These are phyloP conservation scores for Caenorhabditis latens DNA, from an alignment of 1,140 invertebrate genomes.

Conservation along the genomic window DNA sequence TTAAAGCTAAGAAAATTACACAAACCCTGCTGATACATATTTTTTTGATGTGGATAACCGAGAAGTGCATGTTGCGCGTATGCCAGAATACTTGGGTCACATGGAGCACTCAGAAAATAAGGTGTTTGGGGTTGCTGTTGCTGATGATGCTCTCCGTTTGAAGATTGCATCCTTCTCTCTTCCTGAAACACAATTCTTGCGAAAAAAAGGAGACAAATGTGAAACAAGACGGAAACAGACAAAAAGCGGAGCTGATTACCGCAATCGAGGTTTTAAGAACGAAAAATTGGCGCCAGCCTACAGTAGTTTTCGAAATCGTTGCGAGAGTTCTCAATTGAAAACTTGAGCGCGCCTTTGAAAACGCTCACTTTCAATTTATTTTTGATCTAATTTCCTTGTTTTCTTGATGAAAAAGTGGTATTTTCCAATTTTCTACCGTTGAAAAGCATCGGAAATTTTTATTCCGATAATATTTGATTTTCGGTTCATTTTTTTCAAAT, in stretches of 20 bases:
- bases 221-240: background rate
- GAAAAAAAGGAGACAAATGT: background rate
- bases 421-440: background rate
- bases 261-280: background rate
- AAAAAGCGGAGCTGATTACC: background rate
- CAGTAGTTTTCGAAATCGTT: background rate
- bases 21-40: slow-evolving; percentile 27
- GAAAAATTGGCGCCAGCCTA: background rate
- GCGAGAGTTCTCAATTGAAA: background rate
- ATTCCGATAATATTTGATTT: no score
- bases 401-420: no score
- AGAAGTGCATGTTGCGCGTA: slow-evolving; percentile 2
- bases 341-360: background rate
- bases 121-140: background rate
- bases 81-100: slow-evolving; percentile 17
- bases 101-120: slow-evolving; percentile 21
- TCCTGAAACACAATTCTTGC: background rate
- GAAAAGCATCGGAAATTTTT: no score
- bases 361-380: background rate
- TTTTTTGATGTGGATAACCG: slow-evolving; percentile 27
- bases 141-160: slow-evolving; percentile 41
- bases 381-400: background rate
- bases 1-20: background rate
- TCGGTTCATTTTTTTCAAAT: no score
- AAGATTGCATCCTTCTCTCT: slow-evolving; percentile 18